Percentiles rank a stretch among this genome's conserved stretches.
phyloP scores from a whole-genome alignment of 2,888 invertebrate genomes.

The Leptodirus hochenwartii region DNA sequence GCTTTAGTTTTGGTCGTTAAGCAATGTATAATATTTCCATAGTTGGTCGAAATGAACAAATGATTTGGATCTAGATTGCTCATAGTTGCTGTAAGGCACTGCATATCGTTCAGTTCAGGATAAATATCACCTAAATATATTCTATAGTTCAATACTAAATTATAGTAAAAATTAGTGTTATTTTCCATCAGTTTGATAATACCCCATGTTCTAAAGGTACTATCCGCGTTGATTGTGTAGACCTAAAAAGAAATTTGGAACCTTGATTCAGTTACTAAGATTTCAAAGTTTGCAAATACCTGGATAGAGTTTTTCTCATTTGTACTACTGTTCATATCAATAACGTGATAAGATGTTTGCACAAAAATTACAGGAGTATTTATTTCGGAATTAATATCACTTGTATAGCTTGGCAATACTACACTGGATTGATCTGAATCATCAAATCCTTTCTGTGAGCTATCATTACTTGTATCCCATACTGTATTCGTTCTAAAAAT shows the following conservation, averaged over 20 bases:
- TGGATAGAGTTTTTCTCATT: neutral
- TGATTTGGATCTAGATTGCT: constrained; percentile 26
- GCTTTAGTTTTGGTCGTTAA: constrained; percentile 19
- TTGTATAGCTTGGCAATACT: too few species aligned
- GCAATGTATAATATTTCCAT: constrained; percentile 27
- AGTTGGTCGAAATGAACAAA: constrained; percentile 30
- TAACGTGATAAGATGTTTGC: too few species aligned
- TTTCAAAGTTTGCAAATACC: neutral
- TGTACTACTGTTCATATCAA: too few species aligned
- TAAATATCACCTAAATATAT: constrained; percentile 20
- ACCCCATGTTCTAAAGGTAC: constrained; percentile 31
- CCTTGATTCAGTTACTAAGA: neutral
- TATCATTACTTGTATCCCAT: constrained; percentile 17
- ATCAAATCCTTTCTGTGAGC: constrained; percentile 4
- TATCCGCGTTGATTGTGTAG: constrained; percentile 32
- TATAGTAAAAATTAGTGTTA: constrained; percentile 9
- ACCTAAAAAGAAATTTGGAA: constrained; percentile 21
- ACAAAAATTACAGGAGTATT: too few species aligned
- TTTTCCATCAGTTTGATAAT: constrained; percentile 20
- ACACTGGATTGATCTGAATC: too few species aligned
- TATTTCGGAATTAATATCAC: constrained; percentile 17
- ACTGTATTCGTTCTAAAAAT: constrained; percentile 17
- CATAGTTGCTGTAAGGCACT: constrained; percentile 27
- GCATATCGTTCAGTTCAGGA: constrained; percentile 19
- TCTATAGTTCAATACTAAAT: constrained; percentile 23